These are phyloP conservation scores for Rhinogobius similis DNA, from an alignment of 2,113 vertebrate species.

Conservation along the genomic window DNA sequence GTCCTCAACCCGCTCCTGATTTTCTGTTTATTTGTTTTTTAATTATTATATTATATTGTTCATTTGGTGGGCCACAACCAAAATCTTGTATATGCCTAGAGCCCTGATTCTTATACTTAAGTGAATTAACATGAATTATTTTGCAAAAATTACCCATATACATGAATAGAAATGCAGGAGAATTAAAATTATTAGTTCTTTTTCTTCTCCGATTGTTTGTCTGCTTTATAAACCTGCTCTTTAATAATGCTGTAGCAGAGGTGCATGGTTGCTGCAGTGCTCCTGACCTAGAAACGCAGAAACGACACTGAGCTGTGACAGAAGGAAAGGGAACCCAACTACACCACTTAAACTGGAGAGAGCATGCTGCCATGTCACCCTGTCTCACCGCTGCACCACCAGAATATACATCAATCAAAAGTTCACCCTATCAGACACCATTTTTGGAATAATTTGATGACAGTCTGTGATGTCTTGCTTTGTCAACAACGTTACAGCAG, in stretches of 20 bases:
- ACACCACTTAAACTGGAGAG: constrained; percentile 41
- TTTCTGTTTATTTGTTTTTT: too few relatives aligned
- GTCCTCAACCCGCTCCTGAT: too few relatives aligned
- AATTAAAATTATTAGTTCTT: too few relatives aligned
- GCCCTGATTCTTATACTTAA: too few relatives aligned
- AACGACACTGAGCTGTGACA: constrained; percentile 59
- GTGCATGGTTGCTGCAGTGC: constrained; percentile 39
- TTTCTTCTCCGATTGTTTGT: neutral
- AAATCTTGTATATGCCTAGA: too few relatives aligned
- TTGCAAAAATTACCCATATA: too few relatives aligned
- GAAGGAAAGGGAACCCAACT: constrained; percentile 57
- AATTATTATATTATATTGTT: too few relatives aligned
- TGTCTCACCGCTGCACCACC: constrained; percentile 33
- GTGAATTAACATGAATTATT: too few relatives aligned
- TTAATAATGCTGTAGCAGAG: constrained; percentile 8
- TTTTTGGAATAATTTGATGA: constrained; percentile 47
- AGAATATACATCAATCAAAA: constrained; percentile 53
- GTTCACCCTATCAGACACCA: constrained; percentile 38
- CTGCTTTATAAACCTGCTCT: neutral
- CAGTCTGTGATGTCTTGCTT: constrained; percentile 19
- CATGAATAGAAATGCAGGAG: too few relatives aligned
- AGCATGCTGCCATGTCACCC: constrained; percentile 51
- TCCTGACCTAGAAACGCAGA: constrained; percentile 73
- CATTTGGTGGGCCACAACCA: too few relatives aligned
- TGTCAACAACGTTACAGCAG: constrained; percentile 35